Evolutionary conservation across 1,140 invertebrate species (phyloP), one percentile per base, ranked within the genome.

Genomic region (Cardiocondyla obscurior): DNA sequence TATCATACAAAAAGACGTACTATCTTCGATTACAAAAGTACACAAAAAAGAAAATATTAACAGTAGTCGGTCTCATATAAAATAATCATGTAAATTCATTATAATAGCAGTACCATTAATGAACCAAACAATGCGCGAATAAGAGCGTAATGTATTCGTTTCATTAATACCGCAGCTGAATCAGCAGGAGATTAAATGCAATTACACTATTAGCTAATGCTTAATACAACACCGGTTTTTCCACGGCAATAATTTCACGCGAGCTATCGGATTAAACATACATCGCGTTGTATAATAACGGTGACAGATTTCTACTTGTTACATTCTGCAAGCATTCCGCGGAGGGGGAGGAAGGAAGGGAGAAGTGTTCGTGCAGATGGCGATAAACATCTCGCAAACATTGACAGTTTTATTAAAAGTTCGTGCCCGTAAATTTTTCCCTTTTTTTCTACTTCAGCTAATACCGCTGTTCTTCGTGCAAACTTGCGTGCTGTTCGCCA

Each of bases 401-500:
- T 69, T 33, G 46, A 16, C 22, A 33, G 33, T 49, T 67, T 77
- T 67, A 53, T 65, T 51, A 67, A 53, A 16, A 51, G 44, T 10
- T n/a, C 30, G 44, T 30, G 44, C 6, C 39, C 3, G 1, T 30
- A 25, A n/a, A 25, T 67, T 72, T 19, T 51, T 70, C 70, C 65
- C 46, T 67, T 72, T 19, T 51, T 70, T 73, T 69, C 46, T 72
- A 12, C 90, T 93, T 16, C 91, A 95, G 94, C 0, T 93, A 0
- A 44, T 90, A 53, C 94, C 94, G 36, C 64, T 94, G 33, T 16
- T 93, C 14, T 44, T 46, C 0, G 0, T 94, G 0, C 53, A 90
- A 33, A 12, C 79, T 10, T 60, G 53, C n/a, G 85, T 81, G n/a
- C 3, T 87, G 0, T 2, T 70, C 19, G 76, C 69, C 16, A 6